Evolutionary conservation across 1,140 invertebrate species (phyloP).

Genomic region (Trachelipus rathkii): DNA sequence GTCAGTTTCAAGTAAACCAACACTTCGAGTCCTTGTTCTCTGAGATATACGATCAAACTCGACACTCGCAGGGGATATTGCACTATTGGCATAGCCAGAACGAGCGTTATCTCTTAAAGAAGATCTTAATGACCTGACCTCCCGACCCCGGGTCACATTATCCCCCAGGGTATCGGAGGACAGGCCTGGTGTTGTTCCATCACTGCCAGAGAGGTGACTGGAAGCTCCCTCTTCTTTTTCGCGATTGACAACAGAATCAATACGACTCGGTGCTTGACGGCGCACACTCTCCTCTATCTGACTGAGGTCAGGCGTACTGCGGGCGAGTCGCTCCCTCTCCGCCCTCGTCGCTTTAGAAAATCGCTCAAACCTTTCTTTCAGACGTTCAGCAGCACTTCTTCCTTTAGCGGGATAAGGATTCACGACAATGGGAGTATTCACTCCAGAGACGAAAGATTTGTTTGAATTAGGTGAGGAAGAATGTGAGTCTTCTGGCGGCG

Average conservation of each 20-base stretch:
- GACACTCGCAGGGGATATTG: background rate
- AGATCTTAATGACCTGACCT: constrained; percentile 43
- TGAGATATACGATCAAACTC: constrained; percentile 29
- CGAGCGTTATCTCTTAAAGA: background rate
- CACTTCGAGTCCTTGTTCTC: constrained; percentile 30
- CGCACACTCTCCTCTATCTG: constrained; percentile 42
- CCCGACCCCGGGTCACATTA: constrained; percentile 44
- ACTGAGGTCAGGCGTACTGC: constrained; percentile 46
- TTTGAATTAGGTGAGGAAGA: no score
- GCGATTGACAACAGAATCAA: constrained; percentile 32
- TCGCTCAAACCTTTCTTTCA: constrained; percentile 44
- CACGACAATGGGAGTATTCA: no score
- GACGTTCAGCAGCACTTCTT: constrained; percentile 18
- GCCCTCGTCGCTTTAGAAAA: constrained; percentile 43
- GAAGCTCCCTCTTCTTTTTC: constrained; percentile 16
- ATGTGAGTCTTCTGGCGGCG: no score
- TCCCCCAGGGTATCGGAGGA: constrained; percentile 32
- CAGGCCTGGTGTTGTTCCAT: constrained; percentile 48
- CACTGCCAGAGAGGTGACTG: constrained; percentile 41
- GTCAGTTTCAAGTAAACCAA: constrained; percentile 76
- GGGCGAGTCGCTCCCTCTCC: constrained; percentile 46
- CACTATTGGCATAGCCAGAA: background rate
- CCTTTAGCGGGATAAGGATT: background rate
- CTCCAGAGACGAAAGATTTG: background rate
- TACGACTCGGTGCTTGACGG: constrained; percentile 25